Conservation (phyloP, 2,113 vertebrate genomes). For the Engraulis encrasicolus region DNA sequence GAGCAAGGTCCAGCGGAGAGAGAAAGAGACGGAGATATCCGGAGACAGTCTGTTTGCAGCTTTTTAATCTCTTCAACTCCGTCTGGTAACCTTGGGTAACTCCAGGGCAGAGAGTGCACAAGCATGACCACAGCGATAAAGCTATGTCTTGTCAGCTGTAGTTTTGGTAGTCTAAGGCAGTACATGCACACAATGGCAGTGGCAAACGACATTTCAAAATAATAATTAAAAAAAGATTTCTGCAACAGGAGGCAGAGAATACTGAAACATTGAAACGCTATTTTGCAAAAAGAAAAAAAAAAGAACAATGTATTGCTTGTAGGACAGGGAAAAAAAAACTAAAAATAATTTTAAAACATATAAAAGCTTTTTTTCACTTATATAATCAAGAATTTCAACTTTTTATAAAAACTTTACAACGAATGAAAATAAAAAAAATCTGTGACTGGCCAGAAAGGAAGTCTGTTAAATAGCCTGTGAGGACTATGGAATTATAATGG, state of each 20-base stretch:
- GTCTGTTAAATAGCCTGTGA: neutral
- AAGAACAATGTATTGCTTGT: conserved; percentile 59
- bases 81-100: conserved; percentile 22
- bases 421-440: conserved; percentile 46
- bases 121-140: conserved; percentile 51
- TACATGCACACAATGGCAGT: conserved; percentile 59
- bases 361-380: conserved; percentile 59
- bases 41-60: neutral
- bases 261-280: conserved; percentile 44
- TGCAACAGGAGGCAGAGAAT: neutral
- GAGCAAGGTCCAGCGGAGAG: conserved; percentile 61
- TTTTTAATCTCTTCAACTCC: neutral
- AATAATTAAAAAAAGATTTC: neutral
- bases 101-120: neutral
- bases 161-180: conserved; percentile 46
- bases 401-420: conserved; percentile 78
- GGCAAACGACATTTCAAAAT: conserved; percentile 36
- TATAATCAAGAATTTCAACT: conserved; percentile 61
- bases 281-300: conserved; percentile 34
- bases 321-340: conserved; percentile 12
- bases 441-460: conserved; percentile 1
- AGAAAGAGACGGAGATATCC: too few species aligned
- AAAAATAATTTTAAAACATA: conserved; percentile 58
- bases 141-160: conserved; percentile 39
- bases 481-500: neutral